Evolutionary conservation across 2,113 vertebrate species (phyloP).

Genomic region (Azemiops feae): DNA sequence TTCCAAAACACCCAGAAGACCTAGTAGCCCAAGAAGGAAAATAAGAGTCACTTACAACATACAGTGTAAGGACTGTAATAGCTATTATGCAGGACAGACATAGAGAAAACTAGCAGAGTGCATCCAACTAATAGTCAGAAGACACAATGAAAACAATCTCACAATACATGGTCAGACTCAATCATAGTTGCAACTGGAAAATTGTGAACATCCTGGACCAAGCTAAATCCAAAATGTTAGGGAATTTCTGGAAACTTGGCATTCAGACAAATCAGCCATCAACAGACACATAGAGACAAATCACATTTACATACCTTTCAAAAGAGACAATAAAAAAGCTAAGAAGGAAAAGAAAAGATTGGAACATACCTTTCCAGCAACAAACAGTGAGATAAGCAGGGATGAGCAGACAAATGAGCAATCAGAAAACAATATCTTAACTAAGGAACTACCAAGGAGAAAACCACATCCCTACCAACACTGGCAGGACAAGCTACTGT

Average conservation of each 20-base stretch:
- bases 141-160: neutral
- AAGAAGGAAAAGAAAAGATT: neutral
- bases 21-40: neutral
- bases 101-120: neutral
- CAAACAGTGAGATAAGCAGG: neutral
- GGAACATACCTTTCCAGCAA: neutral
- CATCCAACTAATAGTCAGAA: neutral
- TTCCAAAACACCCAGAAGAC: neutral
- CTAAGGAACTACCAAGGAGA: neutral
- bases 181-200: neutral
- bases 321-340: neutral
- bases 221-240: neutral
- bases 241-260: neutral
- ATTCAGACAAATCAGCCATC: neutral
- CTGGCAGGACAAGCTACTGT: neutral
- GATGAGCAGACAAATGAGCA: neutral
- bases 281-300: neutral
- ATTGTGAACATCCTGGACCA: neutral
- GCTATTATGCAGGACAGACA: neutral
- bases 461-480: neutral
- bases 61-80: neutral
- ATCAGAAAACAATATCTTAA: neutral
- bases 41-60: neutral
- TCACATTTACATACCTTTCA: neutral
- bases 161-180: neutral